Percentiles rank a stretch among this genome's conserved stretches.
Evolutionary conservation across 1,140 invertebrate genomes (phyloP).

Genomic region (Triops longicaudatus): DNA sequence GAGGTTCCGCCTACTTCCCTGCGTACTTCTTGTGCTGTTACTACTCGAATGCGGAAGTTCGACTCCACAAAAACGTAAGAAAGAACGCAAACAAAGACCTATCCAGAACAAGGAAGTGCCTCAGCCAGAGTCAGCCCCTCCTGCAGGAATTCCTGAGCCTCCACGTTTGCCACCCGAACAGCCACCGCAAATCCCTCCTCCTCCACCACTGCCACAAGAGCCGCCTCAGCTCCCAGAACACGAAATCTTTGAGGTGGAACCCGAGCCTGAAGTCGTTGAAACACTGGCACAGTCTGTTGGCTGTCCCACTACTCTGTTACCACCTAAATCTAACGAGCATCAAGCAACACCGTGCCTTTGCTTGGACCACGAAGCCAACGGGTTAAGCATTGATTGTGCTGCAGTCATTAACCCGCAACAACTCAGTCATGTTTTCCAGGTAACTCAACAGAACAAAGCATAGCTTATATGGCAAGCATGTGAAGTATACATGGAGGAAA

Average conservation of each 20-base stretch:
- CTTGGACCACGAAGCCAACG: constrained; percentile 24
- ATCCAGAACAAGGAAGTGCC: neutral
- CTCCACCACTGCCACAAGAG: neutral
- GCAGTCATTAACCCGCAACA: constrained; percentile 12
- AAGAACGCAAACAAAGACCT: neutral
- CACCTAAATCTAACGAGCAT: constrained; percentile 13
- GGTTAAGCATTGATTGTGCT: constrained; percentile 25
- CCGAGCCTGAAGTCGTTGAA: neutral
- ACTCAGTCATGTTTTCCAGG: constrained; percentile 25
- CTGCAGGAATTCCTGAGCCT: neutral
- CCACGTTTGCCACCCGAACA: neutral
- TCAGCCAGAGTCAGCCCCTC: neutral
- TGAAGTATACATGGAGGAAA: too few relatives aligned
- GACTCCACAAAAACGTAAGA: constrained; percentile 20
- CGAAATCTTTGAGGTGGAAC: constrained; percentile 23
- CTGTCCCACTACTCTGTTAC: constrained; percentile 18
- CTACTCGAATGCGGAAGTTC: neutral
- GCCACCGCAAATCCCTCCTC: neutral
- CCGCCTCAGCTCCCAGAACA: neutral
- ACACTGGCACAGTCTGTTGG: too few relatives aligned
- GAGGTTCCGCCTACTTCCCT: neutral
- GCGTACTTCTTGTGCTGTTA: neutral
- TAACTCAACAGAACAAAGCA: too few relatives aligned
- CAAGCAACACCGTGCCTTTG: constrained; percentile 23
- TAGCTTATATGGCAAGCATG: too few relatives aligned